Evolutionary conservation across 2,888 invertebrate species (phyloP).

Genomic region (Busseola fusca): DNA sequence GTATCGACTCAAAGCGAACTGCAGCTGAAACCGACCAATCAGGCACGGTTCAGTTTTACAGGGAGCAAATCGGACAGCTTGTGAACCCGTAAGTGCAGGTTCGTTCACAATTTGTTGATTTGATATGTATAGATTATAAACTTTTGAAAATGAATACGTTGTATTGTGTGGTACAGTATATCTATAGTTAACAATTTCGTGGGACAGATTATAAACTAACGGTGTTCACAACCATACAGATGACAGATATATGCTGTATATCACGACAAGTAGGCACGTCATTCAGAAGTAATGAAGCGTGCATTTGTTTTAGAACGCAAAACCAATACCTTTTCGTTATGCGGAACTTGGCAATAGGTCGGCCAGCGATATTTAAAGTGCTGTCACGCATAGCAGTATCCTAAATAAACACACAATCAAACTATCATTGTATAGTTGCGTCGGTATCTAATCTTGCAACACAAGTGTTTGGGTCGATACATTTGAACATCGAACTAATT

Average conservation of each 20-base stretch:
- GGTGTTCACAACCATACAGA: background rate
- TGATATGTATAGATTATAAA: background rate
- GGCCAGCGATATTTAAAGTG: constrained; percentile 44
- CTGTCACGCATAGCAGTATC: constrained; percentile 49
- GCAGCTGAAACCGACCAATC: background rate
- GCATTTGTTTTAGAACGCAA: constrained; percentile 21
- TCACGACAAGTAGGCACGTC: background rate
- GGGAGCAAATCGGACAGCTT: background rate
- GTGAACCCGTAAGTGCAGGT: background rate
- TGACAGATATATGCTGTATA: background rate
- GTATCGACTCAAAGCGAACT: background rate
- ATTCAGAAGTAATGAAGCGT: background rate
- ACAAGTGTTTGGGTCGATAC: constrained; percentile 57
- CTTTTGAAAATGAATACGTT: background rate
- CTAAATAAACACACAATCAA: constrained; percentile 47
- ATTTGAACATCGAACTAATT: constrained; percentile 50
- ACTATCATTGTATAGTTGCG: constrained; percentile 35
- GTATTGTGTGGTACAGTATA: background rate
- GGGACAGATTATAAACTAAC: background rate
- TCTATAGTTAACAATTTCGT: background rate
- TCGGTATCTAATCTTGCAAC: constrained; percentile 58
- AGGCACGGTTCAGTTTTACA: background rate
- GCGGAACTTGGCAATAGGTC: constrained; percentile 55
- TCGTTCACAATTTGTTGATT: background rate
- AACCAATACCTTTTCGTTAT: constrained; percentile 48